Evolutionary conservation across 2,113 vertebrate genomes (phyloP).

Genomic region (Anguilla japonica): DNA sequence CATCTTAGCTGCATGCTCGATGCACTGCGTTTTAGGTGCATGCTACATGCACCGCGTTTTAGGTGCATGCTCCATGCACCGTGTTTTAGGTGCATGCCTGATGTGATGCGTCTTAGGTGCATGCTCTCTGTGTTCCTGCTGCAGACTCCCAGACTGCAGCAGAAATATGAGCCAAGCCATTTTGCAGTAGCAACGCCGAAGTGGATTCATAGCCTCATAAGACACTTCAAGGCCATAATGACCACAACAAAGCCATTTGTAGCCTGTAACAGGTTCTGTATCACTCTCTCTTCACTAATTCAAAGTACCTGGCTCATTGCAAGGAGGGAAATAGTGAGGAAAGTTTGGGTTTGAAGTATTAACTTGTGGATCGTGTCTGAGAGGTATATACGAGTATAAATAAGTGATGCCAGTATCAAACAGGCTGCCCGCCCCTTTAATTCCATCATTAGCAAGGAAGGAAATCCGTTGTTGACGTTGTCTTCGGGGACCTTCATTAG

Average conservation of each 20-base stretch:
- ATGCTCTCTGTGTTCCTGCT: not conserved
- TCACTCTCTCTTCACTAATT: not conserved
- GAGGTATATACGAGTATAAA: conserved; percentile 28
- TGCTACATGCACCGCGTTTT: too few relatives aligned
- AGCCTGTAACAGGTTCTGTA: not conserved
- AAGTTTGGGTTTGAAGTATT: not conserved
- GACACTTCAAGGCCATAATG: not conserved
- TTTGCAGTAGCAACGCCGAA: not conserved
- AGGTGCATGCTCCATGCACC: too few relatives aligned
- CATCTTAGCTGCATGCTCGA: too few relatives aligned
- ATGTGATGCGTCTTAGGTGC: too few relatives aligned
- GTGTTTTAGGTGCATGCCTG: too few relatives aligned
- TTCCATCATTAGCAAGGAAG: conserved; percentile 43
- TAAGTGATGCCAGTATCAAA: conserved; percentile 43
- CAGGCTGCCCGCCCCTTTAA: conserved; percentile 38
- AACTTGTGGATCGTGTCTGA: not conserved
- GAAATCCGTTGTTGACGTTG: conserved; percentile 48
- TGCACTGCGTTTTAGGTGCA: too few relatives aligned
- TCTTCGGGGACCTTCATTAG: conserved; percentile 44
- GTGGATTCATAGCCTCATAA: not conserved
- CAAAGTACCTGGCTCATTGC: not conserved
- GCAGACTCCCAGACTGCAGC: not conserved
- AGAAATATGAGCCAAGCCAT: not conserved
- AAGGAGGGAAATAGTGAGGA: not conserved
- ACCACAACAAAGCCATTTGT: not conserved